Evolutionary conservation across 1,140 invertebrate genomes (phyloP).

Genomic region (Drosophila melanica): DNA sequence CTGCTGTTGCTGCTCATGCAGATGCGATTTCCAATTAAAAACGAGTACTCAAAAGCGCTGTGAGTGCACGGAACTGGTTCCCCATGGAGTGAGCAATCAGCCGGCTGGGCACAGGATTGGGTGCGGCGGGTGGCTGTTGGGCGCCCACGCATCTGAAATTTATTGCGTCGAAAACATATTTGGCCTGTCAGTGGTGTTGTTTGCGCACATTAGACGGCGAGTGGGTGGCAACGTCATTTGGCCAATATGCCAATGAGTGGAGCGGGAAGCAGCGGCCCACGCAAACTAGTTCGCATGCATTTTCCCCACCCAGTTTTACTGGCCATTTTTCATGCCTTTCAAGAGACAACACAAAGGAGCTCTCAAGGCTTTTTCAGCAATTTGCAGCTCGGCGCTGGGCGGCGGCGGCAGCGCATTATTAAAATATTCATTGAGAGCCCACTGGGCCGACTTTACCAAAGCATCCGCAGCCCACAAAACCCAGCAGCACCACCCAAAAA

Average conservation of each 20-base stretch:
- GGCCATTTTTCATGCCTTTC: conserved; percentile 39
- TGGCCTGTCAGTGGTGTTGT: conserved; percentile 31
- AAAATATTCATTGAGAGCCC: conserved; percentile 68
- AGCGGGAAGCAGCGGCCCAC: conserved; percentile 15
- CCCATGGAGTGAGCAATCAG: conserved; percentile 21
- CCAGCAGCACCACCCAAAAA: neutral
- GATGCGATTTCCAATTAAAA: conserved; percentile 29
- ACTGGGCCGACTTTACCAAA: conserved; percentile 3
- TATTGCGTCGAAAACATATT: conserved; percentile 40
- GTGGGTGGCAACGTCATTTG: conserved; percentile 27
- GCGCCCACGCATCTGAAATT: conserved; percentile 48
- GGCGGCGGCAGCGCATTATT: conserved; percentile 54
- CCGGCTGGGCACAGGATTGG: conserved; percentile 4
- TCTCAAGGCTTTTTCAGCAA: conserved; percentile 70
- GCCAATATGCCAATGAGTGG: conserved; percentile 15
- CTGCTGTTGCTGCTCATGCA: conserved; percentile 6
- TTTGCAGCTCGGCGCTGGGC: conserved; percentile 45
- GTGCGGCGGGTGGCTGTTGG: neutral
- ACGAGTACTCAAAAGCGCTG: conserved; percentile 5
- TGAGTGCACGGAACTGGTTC: conserved; percentile 6
- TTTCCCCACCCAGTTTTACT: conserved; percentile 1
- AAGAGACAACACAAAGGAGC: conserved; percentile 42
- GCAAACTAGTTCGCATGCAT: conserved; percentile 18
- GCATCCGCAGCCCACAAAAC: conserved; percentile 8
- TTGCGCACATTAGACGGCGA: conserved; percentile 16